These are phyloP conservation scores for Prostheceraeus crozeri DNA, from an alignment of 2,888 invertebrate genomes.

Conservation along the genomic window DNA sequence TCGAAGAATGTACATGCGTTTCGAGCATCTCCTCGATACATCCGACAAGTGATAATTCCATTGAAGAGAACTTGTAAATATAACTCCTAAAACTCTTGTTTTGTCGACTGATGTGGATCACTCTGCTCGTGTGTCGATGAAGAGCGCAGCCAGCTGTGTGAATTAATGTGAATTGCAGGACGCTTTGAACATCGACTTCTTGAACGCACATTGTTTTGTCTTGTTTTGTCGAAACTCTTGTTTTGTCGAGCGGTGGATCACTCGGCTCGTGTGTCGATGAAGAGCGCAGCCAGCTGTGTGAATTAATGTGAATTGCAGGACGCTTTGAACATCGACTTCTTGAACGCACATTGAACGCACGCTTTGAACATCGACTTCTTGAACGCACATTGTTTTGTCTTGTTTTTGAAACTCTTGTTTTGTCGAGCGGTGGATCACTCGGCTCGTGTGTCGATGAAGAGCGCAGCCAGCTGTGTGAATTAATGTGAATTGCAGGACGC, in stretches of 20 bases:
- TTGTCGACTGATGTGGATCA: too few relatives aligned
- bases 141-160: constrained; percentile 61
- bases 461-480: constrained; percentile 60
- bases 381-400: too few relatives aligned
- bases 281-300: constrained; percentile 61
- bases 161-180: constrained; percentile 58
- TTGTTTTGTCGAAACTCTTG: too few relatives aligned
- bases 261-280: constrained; percentile 64
- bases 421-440: constrained; percentile 62
- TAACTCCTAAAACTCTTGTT: too few relatives aligned
- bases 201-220: constrained; percentile 64
- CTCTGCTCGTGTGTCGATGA: constrained; percentile 64
- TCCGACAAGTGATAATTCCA: too few relatives aligned
- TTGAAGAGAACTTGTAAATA: too few relatives aligned
- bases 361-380: too few relatives aligned
- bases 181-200: constrained; percentile 63
- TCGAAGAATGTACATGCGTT: too few relatives aligned
- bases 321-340: constrained; percentile 63
- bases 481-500: constrained; percentile 59
- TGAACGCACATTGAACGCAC: constrained; percentile 64
- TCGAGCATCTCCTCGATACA: too few relatives aligned
- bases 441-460: constrained; percentile 64
- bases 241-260: constrained; percentile 62
- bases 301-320: constrained; percentile 58
- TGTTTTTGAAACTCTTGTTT: too few relatives aligned